Percentiles rank a stretch among this genome's conserved stretches.
phyloP scores from a whole-genome alignment of 2,113 vertebrate species.

The Anguilla japonica region DNA sequence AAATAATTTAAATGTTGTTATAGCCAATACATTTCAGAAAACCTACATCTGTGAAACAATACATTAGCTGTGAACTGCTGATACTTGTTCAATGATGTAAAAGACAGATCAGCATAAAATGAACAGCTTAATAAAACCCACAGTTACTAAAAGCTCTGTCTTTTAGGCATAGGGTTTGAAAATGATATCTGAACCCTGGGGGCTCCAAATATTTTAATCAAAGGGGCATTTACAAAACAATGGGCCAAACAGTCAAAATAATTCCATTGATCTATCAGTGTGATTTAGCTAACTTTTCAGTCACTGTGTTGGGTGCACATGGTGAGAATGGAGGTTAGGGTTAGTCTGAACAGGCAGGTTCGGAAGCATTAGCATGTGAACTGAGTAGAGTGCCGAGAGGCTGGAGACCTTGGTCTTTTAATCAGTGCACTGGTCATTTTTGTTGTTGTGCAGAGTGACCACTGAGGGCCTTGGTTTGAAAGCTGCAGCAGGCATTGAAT shows the following conservation, averaged over 20 bases:
- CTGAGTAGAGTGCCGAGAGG: no score
- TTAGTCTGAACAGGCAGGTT: no score
- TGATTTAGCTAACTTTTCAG: neutral
- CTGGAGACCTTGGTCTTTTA: no score
- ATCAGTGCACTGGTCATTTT: no score
- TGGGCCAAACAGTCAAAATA: no score
- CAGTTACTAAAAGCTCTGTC: neutral
- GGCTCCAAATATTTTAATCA: neutral
- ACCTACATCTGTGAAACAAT: neutral
- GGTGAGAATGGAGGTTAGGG: no score
- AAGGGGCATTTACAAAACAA: neutral
- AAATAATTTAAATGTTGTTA: neutral
- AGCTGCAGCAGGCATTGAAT: no score
- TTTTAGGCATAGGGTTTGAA: neutral
- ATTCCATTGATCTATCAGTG: no score
- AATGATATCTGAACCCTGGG: neutral
- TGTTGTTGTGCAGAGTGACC: no score
- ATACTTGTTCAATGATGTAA: neutral
- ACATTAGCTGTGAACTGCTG: neutral
- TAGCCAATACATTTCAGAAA: neutral
- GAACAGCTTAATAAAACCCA: neutral
- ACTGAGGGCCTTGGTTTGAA: no score
- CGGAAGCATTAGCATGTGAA: no score
- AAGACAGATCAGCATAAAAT: neutral
- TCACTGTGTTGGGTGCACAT: neutral